Evolutionary conservation across 64 coral and sea anemone genomes (phyloP), one percentile per base, ranked within the genome.

Genomic region (Acropora yongei): DNA sequence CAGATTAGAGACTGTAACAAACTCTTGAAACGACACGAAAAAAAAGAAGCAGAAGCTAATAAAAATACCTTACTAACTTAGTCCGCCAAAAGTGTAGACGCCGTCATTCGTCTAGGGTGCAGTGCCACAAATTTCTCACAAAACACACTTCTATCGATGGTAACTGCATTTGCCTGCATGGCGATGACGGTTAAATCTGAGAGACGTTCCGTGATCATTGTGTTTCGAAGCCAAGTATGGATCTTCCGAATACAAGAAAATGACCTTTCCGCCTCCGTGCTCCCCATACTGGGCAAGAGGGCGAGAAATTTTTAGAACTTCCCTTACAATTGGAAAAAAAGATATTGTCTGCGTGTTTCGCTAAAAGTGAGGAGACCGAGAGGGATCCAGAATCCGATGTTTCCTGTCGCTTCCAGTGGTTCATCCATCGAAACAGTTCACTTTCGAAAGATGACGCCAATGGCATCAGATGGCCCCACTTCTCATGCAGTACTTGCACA

Each of bases 391-490:
- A 90, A 66, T 77, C 18, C 50, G 39, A 55, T 9, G 69, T 10
- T 72, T 78, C 73, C 76, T 78, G 74, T 74, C 73, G 86, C 74
- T 88, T 88, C 86, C 86, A 88, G 72, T 88, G 76, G 76, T 80
- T 81, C 88, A 72, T 74, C 88, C 78, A 80, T 73, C 76, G 78
- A 71, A 74, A 53, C 78, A 87, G 86, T 68, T 88, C 75, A 48
- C 91, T 80, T 75, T 88, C 84, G 40, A 88, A 82, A 93, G 76
- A 81, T 58, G 76, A 93, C 13, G 85, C 7, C 84, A 88, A 57
- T 80, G 84, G 84, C 72, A 93, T 72, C 47, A 93, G 58, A 88
- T 93, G 91, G 78, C 78, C 80, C 91, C 91, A 88, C 72, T 93
- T 93, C 78, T 75, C 91, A 93, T 72, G 78, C 75, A 87, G 83